phyloP scores from a whole-genome alignment of 1,140 invertebrate genomes.

The Holotrichia oblita region DNA sequence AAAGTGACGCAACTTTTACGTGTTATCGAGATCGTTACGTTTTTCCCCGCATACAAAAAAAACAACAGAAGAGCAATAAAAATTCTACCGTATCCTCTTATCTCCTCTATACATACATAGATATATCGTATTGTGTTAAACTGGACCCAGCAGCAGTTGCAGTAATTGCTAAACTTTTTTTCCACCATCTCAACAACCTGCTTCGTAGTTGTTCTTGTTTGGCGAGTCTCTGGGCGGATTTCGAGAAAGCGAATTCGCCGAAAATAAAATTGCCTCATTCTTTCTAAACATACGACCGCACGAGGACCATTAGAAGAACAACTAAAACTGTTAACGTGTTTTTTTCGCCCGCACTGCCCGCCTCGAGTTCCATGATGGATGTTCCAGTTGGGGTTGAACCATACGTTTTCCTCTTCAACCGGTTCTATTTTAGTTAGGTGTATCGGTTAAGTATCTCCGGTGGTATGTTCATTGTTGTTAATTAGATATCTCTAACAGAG shows the following conservation, averaged over 20 bases:
- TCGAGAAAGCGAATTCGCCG: slow-evolving; percentile 5
- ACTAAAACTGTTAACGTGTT: slow-evolving; percentile 7
- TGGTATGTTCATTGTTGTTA: no score
- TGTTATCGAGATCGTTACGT: no score
- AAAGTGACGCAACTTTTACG: no score
- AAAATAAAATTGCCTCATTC: not conserved
- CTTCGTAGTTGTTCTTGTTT: not conserved
- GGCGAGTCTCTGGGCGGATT: not conserved
- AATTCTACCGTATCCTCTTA: not conserved
- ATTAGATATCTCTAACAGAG: no score
- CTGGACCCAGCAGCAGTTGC: not conserved
- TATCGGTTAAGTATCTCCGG: no score
- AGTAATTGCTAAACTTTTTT: slow-evolving; percentile 17
- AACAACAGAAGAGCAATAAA: not conserved
- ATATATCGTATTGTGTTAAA: not conserved
- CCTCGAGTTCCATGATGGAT: not conserved
- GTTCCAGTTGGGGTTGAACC: not conserved
- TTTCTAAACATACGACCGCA: slow-evolving; percentile 8
- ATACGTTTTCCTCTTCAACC: no score
- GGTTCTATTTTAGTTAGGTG: no score
- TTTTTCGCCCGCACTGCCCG: not conserved
- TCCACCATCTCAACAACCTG: not conserved
- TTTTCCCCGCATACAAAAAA: not conserved
- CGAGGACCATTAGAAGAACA: not conserved
- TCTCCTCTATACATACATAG: no score